Evolutionary conservation across 2,113 vertebrate species (phyloP), one percentile per base, ranked within the genome.

Genomic region (Microtus ochrogaster): DNA sequence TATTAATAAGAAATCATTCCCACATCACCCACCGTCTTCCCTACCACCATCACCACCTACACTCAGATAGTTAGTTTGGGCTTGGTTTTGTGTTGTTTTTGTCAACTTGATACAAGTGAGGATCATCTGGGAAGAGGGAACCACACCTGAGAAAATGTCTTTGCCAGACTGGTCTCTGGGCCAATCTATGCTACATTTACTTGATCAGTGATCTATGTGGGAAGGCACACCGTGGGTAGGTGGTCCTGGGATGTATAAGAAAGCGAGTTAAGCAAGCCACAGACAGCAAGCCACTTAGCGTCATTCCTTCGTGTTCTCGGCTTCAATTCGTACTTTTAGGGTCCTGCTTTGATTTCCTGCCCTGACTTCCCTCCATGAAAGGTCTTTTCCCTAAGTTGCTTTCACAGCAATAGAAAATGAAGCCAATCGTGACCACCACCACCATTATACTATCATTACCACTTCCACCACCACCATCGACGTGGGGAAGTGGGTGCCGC

Each of bases 401-500:
- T 63, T 30, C n/a, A 63, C 55, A 83, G n/a, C n/a, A 28, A 41
- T 24, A 63, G 24, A 63, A 63, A 83, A 61, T 26, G 41, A 63
- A 41, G 58, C 58, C 58, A 58, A 7, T 58, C 1, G 5, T 24
- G 24, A 5, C 58, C 24, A 17, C n/a, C 82, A 61, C n/a, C 82
- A 61, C 11, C 30, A 0, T 11, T 33, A 49, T 11, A n/a, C 55
- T n/a, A 83, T 83, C n/a, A 14, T 39, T 26, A 82, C 21, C 21
- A 39, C 73, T 12, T 13, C n/a, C 13, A 63, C 81, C 16, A 41
- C 24, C 39, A 44, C 4, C 14, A 30, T 11, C 7, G 0, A 5
- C 21, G 0, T 39, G 39, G 16, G 63, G 21, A 44, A 24, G 0
- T 2, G 0, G 55, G 12, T 16, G 3, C 3, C 3, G 2, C 63